Conservation (phyloP, 2,113 vertebrate genomes). For the Rhagologus leucostigma region DNA sequence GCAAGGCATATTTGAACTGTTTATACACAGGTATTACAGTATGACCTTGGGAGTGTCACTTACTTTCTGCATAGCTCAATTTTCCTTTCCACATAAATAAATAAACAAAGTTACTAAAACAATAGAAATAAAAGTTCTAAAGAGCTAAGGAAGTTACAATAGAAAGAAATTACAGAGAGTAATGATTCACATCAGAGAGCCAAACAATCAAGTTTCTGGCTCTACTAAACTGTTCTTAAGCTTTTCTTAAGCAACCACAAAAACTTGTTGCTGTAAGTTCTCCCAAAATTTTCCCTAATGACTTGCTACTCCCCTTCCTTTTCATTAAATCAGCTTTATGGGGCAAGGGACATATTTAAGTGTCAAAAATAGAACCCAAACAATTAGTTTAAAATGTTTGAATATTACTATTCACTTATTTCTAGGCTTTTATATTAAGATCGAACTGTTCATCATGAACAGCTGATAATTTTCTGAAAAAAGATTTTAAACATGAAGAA, state of each 20-base stretch:
- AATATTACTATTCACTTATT: background rate
- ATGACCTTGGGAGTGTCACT: background rate
- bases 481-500: background rate
- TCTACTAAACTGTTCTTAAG: background rate
- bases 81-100: background rate
- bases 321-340: constrained; percentile 23
- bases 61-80: background rate
- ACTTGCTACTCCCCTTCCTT: constrained; percentile 33
- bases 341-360: background rate
- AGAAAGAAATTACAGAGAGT: background rate
- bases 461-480: background rate
- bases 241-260: constrained; percentile 30
- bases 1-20: background rate
- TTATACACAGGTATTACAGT: background rate
- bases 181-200: background rate
- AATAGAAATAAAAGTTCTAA: background rate
- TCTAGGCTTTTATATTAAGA: background rate
- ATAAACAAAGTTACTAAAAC: background rate
- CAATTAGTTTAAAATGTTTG: background rate
- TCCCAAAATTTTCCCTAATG: constrained; percentile 21
- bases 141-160: background rate
- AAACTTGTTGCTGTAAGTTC: background rate
- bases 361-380: background rate
- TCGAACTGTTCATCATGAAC: background rate
- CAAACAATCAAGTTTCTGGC: constrained; percentile 30